Conservation (phyloP, 2,113 vertebrate genomes). For the Panthera leo region DNA sequence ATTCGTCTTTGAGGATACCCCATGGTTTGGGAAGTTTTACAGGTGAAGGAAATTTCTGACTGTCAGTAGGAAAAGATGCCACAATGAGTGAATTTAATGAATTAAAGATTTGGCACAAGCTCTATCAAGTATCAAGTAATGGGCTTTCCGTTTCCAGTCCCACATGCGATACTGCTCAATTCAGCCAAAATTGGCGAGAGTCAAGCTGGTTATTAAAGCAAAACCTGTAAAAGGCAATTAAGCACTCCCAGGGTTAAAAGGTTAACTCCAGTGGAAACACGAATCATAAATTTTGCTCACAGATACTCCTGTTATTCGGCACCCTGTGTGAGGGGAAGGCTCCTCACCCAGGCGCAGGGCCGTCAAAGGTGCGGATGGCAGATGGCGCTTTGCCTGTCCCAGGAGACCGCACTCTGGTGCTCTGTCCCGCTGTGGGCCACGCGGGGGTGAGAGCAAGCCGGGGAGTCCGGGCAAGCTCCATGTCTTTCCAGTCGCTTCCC, state of each 20-base stretch:
- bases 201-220: conserved; percentile 69
- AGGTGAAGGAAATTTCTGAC: background rate
- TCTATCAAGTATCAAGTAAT: conserved; percentile 58
- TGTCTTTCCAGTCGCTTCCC: background rate
- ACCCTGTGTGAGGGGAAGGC: background rate
- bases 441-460: accelerated
- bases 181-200: conserved; percentile 72
- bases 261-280: conserved; percentile 60
- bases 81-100: background rate
- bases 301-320: conserved; percentile 37
- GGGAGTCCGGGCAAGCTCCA: background rate
- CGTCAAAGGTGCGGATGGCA: background rate
- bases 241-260: conserved; percentile 66
- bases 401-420: too few species aligned
- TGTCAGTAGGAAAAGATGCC: conserved; percentile 32
- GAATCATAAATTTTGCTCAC: conserved; percentile 70
- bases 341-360: background rate
- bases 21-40: background rate
- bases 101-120: conserved; percentile 52
- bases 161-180: conserved; percentile 42
- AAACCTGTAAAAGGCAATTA: conserved; percentile 75
- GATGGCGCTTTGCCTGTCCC: background rate
- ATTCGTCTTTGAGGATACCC: background rate
- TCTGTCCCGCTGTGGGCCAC: background rate
- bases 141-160: conserved; percentile 58